Conservation (phyloP, 1,140 invertebrate species). For the Drosophila pseudoobscura region DNA sequence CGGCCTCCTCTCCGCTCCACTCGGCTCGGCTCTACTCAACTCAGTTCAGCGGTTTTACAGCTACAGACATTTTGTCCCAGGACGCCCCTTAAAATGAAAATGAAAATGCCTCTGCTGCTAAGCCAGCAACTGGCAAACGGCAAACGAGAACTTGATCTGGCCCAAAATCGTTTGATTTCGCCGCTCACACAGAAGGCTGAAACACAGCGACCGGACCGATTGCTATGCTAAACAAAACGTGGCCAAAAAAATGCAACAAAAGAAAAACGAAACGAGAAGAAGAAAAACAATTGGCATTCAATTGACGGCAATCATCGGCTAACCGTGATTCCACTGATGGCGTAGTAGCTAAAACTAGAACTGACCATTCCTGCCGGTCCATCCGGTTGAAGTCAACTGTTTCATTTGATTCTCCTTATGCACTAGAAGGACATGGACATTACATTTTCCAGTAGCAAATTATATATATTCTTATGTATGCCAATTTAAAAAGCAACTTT, state of each 20-base stretch:
- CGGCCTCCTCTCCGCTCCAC: no score
- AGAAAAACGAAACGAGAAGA: slow-evolving; percentile 34
- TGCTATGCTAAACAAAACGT: slow-evolving; percentile 48
- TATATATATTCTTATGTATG: no score
- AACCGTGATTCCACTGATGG: slow-evolving; percentile 45
- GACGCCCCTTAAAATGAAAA: slow-evolving; percentile 53
- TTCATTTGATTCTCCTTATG: no score
- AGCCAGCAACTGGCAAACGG: slow-evolving; percentile 24
- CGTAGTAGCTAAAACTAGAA: slow-evolving; percentile 8
- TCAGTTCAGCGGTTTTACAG: slow-evolving; percentile 27
- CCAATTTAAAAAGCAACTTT: no score
- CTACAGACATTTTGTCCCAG: slow-evolving; percentile 42
- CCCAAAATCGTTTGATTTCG: slow-evolving; percentile 54
- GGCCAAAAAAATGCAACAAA: slow-evolving; percentile 53
- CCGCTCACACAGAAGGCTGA: slow-evolving; percentile 23
- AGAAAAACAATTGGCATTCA: slow-evolving; percentile 72
- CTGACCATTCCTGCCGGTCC: background rate
- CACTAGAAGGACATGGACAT: no score
- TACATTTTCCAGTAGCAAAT: no score
- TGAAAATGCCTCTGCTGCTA: slow-evolving; percentile 44
- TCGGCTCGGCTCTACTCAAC: background rate
- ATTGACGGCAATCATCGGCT: slow-evolving; percentile 68
- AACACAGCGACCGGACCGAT: background rate
- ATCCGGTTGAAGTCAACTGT: no score
- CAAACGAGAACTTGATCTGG: slow-evolving; percentile 53